phyloP scores from a whole-genome alignment of 2,888 invertebrate species.

The Drosophila nigricruria region DNA sequence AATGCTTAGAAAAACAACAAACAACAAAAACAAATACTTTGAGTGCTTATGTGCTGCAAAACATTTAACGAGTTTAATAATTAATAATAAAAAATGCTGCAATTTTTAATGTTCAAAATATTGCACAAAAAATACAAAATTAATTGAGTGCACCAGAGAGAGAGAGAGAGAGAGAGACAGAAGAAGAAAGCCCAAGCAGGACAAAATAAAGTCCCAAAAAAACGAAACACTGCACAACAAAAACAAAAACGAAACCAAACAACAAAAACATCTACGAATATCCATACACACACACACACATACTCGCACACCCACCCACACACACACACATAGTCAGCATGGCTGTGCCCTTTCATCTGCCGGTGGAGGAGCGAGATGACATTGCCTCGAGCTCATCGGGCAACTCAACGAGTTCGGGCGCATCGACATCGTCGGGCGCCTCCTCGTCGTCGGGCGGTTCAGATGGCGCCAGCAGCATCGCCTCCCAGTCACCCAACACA shows the following conservation, averaged over 20 bases:
- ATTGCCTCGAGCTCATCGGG: constrained; percentile 74
- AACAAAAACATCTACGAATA: not conserved
- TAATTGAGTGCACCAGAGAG: constrained; percentile 54
- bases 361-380: constrained; percentile 84
- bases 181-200: constrained; percentile 38
- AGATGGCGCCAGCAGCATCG: constrained; percentile 75
- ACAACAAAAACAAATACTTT: constrained; percentile 43
- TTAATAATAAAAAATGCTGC: constrained; percentile 58
- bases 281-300: constrained; percentile 16
- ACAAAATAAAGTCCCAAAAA: constrained; percentile 32
- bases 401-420: constrained; percentile 49
- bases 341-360: constrained; percentile 86
- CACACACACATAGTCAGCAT: constrained; percentile 65
- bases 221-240: constrained; percentile 19
- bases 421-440: constrained; percentile 57
- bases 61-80: constrained; percentile 28
- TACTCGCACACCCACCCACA: constrained; percentile 14
- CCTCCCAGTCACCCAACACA: constrained; percentile 84
- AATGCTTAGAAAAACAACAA: constrained; percentile 24
- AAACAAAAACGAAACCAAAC: not conserved
- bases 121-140: constrained; percentile 78
- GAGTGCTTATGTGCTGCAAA: constrained; percentile 49
- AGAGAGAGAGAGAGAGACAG: constrained; percentile 12
- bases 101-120: constrained; percentile 75
- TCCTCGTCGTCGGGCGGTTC: constrained; percentile 62